These are phyloP conservation scores for Tiliacea aurago DNA, from an alignment of 2,888 invertebrate genomes.

Conservation along the genomic window DNA sequence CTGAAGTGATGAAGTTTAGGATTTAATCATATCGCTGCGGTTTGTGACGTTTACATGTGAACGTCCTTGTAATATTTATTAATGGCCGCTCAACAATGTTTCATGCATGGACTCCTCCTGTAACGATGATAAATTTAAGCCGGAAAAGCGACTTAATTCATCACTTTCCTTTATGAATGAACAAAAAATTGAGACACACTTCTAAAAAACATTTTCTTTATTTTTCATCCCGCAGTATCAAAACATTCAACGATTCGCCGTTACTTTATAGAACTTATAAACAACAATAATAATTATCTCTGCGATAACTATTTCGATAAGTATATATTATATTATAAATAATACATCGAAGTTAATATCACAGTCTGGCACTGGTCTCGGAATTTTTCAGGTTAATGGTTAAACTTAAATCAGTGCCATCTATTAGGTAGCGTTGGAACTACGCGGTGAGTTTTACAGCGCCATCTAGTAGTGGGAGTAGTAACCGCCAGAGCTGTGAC, in stretches of 20 bases:
- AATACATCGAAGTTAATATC: constrained; percentile 74
- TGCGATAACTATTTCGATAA: constrained; percentile 56
- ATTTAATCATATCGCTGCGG: constrained; percentile 19
- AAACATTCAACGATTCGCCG: constrained; percentile 65
- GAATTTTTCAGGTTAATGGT: constrained; percentile 26
- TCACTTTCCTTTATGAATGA: constrained; percentile 66
- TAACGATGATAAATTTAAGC: constrained; percentile 80
- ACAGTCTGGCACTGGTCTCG: constrained; percentile 73
- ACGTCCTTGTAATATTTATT: constrained; percentile 67
- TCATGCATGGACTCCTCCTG: constrained; percentile 76
- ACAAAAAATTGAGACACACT: constrained; percentile 41
- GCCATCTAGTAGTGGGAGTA: constrained; percentile 86
- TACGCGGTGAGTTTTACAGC: constrained; percentile 54
- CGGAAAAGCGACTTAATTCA: constrained; percentile 71
- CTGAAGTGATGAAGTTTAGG: constrained; percentile 29
- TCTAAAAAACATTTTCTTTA: constrained; percentile 62
- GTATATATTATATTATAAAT: constrained; percentile 60
- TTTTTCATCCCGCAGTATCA: constrained; percentile 70
- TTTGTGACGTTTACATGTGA: constrained; percentile 44
- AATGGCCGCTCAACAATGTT: constrained; percentile 70
- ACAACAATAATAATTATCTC: constrained; percentile 57
- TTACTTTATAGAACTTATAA: constrained; percentile 64
- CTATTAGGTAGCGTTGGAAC: constrained; percentile 66
- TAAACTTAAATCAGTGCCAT: constrained; percentile 70
- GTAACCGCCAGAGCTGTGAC: constrained; percentile 75